Evolutionary conservation across 2,113 vertebrate genomes (phyloP), one percentile per base, ranked within the genome.

Genomic region (Acinonyx jubatus): DNA sequence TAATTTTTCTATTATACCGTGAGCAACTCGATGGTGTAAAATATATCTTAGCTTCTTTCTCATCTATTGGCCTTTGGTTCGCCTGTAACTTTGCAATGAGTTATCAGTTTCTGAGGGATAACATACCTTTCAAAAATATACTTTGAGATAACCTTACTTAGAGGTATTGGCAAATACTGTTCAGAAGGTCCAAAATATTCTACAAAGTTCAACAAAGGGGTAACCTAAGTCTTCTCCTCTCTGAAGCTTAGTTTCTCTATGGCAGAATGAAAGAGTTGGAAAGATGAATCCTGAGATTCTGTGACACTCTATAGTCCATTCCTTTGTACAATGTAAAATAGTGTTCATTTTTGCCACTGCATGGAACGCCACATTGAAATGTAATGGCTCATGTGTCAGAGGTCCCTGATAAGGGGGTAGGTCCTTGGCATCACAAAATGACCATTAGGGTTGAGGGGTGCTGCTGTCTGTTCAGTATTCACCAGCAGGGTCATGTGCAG

Each of bases 361-460:
- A 63, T 2, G n/a, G 38, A 5, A 90, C 50, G 7, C 14, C 38
- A 33, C 21, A 27, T 2, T 65, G 55, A 79, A 50, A 55, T 91
- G 23, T 21, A 5, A 41, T n/a, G 48, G 48, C n/a, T 79, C 48
- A 3, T 10, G 7, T 31, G 57, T 74, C 52, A 50, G 71, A 80
- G 38, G 61, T 10, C 31, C 33, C 45, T 57, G 68, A 19, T 50
- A 71, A 38, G 19, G 29, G 25, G 25, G 48, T 13, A 55, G 65
- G 69, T 29, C 31, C 9, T 27, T 23, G 0, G 15, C n/a, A 80
- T 10, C 45, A 7, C 18, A 29, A 63, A 41, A 61, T 3, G 0
- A 23, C 11, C 55, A 2, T 31, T 50, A 16, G 0, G 3, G 8
- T 38, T 38, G 1, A 12, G 45, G 11, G 15, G 4, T 15, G 3